Base-by-base conservation (phyloP, 2,113 vertebrate species). In the Dicrurus megarhynchus region DNA sequence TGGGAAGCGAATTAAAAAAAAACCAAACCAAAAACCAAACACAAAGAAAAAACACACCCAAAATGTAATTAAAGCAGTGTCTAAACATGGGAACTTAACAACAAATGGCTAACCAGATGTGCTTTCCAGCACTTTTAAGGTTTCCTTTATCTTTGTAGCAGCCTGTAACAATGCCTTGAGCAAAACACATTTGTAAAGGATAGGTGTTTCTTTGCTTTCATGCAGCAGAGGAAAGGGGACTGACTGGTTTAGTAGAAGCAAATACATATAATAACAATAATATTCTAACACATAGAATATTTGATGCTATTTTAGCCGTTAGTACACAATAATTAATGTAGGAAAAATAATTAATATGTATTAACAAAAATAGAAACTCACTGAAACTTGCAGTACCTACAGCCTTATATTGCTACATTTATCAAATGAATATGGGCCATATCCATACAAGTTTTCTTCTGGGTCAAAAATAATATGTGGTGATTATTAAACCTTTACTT, bases 31-130 rank as follows among this genome's bases (percentile, higher is more conserved):
- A 74, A 41, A 49, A 17, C 19, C 16, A 42, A 75, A 8, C 3
- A 44, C 7, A 49, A 56, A 41, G 3, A 8, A 95, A 92, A 91
- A 71, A 52, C 67, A 81, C 70, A 92, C 11, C 67, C 82, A 75
- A 94, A 94, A 90, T 93, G 84, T 97, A 98, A 98, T 98, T 98
- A 98, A 98, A 98, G 82, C 95, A 95, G 95, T 76, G 69, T 79
- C 69, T 95, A 90, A 97, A 95, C 64, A 87, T 22, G 11, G 75
- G 41, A 89, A 94, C 55, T 37, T 95, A 93, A 82, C 88, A 96
- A 68, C 81, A 96, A 95, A 92, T 57, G 24, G 61, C 42, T 91
- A 97, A 95, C 75, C 92, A 97, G 97, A 98, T 96, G 96, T 93
- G 75, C 64, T 94, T 83, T 53, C 27, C 89, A 90, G 89, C 55